Evolutionary conservation across 2,113 vertebrate species (phyloP).

Genomic region (Tachysurus fulvidraco): DNA sequence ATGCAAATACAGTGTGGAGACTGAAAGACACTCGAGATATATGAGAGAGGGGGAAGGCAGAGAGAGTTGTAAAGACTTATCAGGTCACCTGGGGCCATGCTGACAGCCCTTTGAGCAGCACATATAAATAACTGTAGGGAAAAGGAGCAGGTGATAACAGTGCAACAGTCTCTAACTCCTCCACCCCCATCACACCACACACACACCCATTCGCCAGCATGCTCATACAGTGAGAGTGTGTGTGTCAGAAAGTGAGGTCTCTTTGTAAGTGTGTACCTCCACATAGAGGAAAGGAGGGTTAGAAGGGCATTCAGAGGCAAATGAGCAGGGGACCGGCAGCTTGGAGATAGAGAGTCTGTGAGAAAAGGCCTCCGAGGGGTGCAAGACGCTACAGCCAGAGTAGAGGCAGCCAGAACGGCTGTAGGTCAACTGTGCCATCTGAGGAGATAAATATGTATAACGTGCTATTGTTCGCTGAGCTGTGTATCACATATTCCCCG

Average conservation of each 20-base stretch:
- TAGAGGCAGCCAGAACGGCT: constrained; percentile 13
- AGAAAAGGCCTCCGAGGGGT: constrained; percentile 47
- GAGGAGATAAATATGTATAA: constrained; percentile 42
- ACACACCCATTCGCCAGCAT: constrained; percentile 40
- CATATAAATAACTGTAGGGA: constrained; percentile 53
- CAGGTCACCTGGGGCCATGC: constrained; percentile 56
- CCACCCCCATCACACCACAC: background rate
- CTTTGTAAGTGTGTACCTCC: constrained; percentile 58
- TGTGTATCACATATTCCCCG: constrained; percentile 23
- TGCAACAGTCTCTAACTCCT: constrained; percentile 45
- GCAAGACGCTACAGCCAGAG: constrained; percentile 38
- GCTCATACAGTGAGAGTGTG: constrained; percentile 52
- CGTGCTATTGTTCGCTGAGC: constrained; percentile 29
- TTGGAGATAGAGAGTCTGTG: constrained; percentile 47
- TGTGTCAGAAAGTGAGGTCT: constrained; percentile 53
- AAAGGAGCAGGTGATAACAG: constrained; percentile 56
- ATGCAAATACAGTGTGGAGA: constrained; percentile 54
- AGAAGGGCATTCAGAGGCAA: constrained; percentile 62
- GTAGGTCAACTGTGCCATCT: constrained; percentile 36
- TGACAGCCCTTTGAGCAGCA: constrained; percentile 56
- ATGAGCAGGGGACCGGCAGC: constrained; percentile 54
- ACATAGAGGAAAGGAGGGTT: constrained; percentile 54
- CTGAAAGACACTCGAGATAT: constrained; percentile 34
- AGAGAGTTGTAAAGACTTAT: constrained; percentile 55
- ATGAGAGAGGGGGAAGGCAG: constrained; percentile 38